These are phyloP conservation scores for Adela reaumurella DNA, from an alignment of 2,888 invertebrate species.

Conservation along the genomic window DNA sequence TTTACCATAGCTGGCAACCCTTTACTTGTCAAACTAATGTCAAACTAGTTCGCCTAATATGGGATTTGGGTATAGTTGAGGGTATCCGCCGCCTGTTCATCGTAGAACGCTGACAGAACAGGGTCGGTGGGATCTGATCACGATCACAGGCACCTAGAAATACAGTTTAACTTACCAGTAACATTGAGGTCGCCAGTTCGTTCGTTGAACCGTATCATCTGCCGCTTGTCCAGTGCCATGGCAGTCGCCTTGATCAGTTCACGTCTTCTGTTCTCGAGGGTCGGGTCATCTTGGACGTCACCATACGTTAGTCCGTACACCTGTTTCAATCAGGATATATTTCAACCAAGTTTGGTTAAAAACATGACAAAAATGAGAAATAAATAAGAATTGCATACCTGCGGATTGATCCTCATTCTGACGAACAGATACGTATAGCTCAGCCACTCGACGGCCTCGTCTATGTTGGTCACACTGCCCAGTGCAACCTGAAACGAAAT, in stretches of 20 bases:
- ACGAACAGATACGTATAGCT: slow-evolving; percentile 96
- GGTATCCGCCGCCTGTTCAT: too few species aligned
- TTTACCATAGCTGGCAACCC: too few species aligned
- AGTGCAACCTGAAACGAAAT: slow-evolving; percentile 75
- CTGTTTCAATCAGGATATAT: too few species aligned
- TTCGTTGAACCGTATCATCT: slow-evolving; percentile 90
- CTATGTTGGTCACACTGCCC: slow-evolving; percentile 94
- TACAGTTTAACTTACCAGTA: slow-evolving; percentile 43
- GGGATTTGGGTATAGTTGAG: background rate
- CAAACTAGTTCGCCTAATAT: too few species aligned
- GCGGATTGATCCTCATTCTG: slow-evolving; percentile 89
- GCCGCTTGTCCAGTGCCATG: slow-evolving; percentile 81
- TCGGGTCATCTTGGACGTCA: slow-evolving; percentile 71
- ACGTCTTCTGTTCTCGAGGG: slow-evolving; percentile 71
- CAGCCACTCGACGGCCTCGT: slow-evolving; percentile 97
- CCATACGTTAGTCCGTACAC: slow-evolving; percentile 61
- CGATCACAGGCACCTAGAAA: background rate
- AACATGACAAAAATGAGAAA: too few species aligned
- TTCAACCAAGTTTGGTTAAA: background rate
- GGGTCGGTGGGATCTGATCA: too few species aligned
- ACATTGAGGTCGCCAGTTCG: slow-evolving; percentile 75
- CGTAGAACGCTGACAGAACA: too few species aligned
- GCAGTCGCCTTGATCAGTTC: slow-evolving; percentile 79
- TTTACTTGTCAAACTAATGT: too few species aligned
- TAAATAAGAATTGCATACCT: slow-evolving; percentile 44